Evolutionary conservation across 2,888 invertebrate genomes (phyloP), one percentile per base, ranked within the genome.

Genomic region (Empis livida): DNA sequence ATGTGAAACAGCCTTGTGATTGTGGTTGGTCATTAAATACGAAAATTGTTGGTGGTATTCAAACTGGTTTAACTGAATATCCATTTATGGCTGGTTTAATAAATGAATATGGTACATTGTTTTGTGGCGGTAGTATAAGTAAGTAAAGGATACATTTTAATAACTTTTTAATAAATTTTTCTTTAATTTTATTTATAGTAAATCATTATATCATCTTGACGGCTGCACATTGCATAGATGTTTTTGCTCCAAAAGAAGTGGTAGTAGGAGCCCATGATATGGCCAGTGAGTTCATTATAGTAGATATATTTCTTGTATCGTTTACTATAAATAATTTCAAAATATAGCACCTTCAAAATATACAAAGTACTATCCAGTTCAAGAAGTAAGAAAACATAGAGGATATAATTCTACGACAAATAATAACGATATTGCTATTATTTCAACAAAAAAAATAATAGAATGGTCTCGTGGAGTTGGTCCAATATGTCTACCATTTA

Each of bases 51-150:
- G 76, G 76, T 31, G 80, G 80, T 0, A 47, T 56, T 2, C 65
- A 73, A 42, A 71, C 78, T 0, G 66, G 66, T 0, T 55, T 72
- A 1, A 77, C 78, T 54, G 80, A 80, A 55, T 81, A 63, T 59
- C 77, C 79, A 1, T 71, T 72, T 55, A 76, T 78, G 73, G 76
- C 71, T 1, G 77, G 67, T 1, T 49, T 80, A 11, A 59, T 74
- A 2, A 63, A 72, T 49, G 63, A 72, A 48, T 5, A 52, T 3
- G n/a, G 46, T 5, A 17, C 51, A 0, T 47, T 68, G 2, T 66
- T 65, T 51, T 76, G 77, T 56, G 75, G 73, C 1, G 71, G 65
- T 1, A 55, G 64, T 3, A 73, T 78, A 42, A 72, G 68, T 67
- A 37, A 48, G 56, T 51, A 6, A 10, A n/a, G n/a, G n/a, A n/a